phyloP scores from a whole-genome alignment of 1,140 invertebrate species.

The Aphis craccivora region DNA sequence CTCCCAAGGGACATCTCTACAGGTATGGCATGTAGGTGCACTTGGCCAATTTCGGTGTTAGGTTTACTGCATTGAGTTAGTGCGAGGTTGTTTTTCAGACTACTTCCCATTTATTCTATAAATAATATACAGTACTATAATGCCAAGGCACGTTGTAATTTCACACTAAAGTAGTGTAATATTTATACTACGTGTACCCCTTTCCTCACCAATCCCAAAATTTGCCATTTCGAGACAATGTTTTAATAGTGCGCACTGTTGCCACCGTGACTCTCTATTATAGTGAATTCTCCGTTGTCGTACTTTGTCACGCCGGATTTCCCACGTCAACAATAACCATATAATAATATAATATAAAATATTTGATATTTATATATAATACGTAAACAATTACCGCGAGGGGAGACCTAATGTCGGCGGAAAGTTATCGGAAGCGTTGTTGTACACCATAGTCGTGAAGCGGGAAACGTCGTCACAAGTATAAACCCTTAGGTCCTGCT shows the following conservation, averaged over 20 bases:
- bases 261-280: background rate
- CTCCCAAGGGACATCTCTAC: background rate
- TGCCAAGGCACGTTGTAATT: background rate
- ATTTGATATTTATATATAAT: background rate
- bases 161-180: background rate
- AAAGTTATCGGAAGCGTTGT: background rate
- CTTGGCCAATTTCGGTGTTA: background rate
- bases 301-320: conserved; percentile 25
- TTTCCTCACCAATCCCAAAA: no score
- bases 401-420: no score
- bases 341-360: background rate
- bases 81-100: background rate
- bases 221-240: background rate
- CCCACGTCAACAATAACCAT: background rate
- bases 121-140: background rate
- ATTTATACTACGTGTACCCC: background rate
- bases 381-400: background rate
- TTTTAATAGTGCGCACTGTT: background rate
- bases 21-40: background rate
- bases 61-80: background rate
- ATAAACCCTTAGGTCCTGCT: background rate
- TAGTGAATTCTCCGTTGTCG: background rate
- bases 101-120: background rate
- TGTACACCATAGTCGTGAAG: background rate
- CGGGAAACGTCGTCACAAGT: background rate